phyloP scores from a whole-genome alignment of 2,797 vertebrate genomes.

The Cynopterus sphinx region DNA sequence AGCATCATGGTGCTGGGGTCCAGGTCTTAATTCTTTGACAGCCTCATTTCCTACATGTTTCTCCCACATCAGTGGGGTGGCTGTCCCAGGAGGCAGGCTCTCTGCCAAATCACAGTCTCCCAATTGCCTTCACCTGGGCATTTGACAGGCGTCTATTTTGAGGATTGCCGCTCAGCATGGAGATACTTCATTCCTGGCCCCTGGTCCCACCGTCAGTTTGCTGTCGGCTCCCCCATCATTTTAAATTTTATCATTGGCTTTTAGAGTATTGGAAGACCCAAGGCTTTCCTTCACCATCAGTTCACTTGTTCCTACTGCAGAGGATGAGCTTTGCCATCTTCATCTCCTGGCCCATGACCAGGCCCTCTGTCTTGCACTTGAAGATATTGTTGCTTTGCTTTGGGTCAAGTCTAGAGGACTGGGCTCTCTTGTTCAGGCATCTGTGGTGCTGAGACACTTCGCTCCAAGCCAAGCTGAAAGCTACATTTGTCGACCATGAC shows the following conservation, averaged over 20 bases:
- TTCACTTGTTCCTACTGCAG: constrained; percentile 68
- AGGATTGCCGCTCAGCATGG: constrained; percentile 47
- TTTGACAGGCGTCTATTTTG: background rate
- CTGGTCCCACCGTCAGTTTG: constrained; percentile 20
- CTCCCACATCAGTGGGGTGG: background rate
- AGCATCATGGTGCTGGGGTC: background rate
- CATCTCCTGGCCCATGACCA: constrained; percentile 59
- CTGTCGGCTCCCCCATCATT: constrained; percentile 80
- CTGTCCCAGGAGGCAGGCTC: background rate
- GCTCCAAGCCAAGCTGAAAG: background rate
- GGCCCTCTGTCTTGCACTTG: background rate
- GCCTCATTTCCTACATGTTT: background rate
- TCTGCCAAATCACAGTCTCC: background rate
- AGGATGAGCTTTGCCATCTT: constrained; percentile 67
- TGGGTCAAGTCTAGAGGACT: background rate
- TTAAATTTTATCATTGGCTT: constrained; percentile 79
- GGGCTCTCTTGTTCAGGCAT: accelerated
- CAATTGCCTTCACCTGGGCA: constrained; percentile 13
- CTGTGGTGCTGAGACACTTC: background rate
- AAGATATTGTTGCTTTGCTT: background rate
- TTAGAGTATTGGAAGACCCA: constrained; percentile 66
- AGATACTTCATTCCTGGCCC: constrained; percentile 36
- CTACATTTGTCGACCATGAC: background rate
- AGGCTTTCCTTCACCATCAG: constrained; percentile 66
- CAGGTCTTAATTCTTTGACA: background rate